Evolutionary conservation across 2,888 invertebrate genomes (phyloP), one percentile per base, ranked within the genome.

Genomic region (Sturmia bella): DNA sequence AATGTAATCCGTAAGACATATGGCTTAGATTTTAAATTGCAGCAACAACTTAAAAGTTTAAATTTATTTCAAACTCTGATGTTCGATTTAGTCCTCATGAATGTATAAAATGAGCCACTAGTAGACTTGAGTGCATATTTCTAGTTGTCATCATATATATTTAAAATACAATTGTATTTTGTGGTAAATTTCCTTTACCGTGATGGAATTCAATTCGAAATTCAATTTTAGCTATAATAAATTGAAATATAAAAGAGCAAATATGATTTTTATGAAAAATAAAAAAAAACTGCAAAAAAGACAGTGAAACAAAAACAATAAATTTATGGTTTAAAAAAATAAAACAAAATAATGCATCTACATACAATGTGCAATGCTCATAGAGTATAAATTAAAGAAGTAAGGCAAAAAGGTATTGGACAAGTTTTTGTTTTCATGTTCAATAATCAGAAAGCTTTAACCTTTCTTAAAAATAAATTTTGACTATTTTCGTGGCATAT

Each of bases 181-280:
- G 80, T 78, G 54, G 66, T 59, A 76, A 73, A 82, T 80, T 77
- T 69, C 61, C 72, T 72, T 83, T 84, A 84, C 80, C 75, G 84
- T 82, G 77, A 74, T 66, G 78, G 48, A 74, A 82, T 59, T 78
- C 77, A 82, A 82, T 82, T 77, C 52, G 15, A 56, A 64, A 78
- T 70, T 82, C 69, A 74, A 74, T 78, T 69, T 69, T 63, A 79
- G 83, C 78, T 48, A 72, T 64, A 64, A 76, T 66, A 72, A 75
- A 68, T 74, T 61, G 80, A 12, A 72, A 64, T 45, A 80, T 57
- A 70, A 56, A 52, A 52, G 45, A 61, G 43, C 45, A 69, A 73
- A 63, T 57, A 52, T 63, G 43, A 73, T 73, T 76, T 73, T 63
- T 73, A 68, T 52, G 50, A 81, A 77, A 81, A 68, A 73, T 69